phyloP scores from a whole-genome alignment of 2,888 invertebrate genomes.

The Zelleria hepariella region DNA sequence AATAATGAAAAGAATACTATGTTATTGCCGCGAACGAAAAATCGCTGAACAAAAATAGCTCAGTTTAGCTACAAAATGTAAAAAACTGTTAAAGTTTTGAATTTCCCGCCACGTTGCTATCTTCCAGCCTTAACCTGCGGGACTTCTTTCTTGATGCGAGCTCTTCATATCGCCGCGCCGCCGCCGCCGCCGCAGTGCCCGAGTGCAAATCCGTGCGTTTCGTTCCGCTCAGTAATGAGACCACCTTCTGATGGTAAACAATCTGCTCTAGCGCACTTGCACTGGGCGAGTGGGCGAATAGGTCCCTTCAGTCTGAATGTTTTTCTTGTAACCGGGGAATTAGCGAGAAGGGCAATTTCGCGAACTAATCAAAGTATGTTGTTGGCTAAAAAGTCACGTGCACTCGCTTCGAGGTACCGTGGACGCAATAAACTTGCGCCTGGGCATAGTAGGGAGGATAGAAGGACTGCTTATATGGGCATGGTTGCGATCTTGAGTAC shows the following conservation, averaged over 20 bases:
- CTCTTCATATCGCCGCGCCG: too few species aligned
- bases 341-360: conserved; percentile 6
- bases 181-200: too few species aligned
- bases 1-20: too few species aligned
- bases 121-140: too few species aligned
- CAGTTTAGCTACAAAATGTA: too few species aligned
- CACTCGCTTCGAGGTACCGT: not conserved
- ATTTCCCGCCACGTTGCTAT: too few species aligned
- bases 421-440: not conserved
- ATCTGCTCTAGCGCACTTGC: not conserved
- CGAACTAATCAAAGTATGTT: conserved; percentile 12
- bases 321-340: not conserved
- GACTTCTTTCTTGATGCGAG: too few species aligned
- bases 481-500: not conserved
- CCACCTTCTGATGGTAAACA: not conserved
- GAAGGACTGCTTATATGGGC: not conserved
- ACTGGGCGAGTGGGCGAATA: conserved; percentile 20
- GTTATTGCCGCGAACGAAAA: too few species aligned
- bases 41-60: too few species aligned
- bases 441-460: not conserved
- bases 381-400: conserved; percentile 12
- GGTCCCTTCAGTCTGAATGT: not conserved
- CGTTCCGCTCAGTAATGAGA: not conserved
- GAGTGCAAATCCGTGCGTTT: too few species aligned
- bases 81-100: too few species aligned